Evolutionary conservation across 2,888 invertebrate genomes (phyloP).

Genomic region (Drosophila melanosoma): DNA sequence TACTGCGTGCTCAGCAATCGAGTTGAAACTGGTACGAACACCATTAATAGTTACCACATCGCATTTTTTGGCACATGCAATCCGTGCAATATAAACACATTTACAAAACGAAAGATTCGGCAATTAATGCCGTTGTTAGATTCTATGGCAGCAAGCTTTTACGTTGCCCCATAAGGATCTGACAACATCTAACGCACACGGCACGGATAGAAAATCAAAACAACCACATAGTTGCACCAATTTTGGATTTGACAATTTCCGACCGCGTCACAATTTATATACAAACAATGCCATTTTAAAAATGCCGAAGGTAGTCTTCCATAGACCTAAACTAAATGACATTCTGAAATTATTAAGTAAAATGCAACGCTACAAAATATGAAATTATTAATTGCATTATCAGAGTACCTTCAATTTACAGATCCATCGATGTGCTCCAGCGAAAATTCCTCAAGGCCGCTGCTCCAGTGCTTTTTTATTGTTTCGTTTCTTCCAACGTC

Average conservation of each 20-base stretch:
- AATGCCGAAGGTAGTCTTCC: neutral
- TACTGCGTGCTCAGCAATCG: neutral
- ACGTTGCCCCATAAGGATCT: constrained; percentile 49
- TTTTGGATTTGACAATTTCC: neutral
- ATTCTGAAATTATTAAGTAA: constrained; percentile 27
- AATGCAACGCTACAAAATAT: constrained; percentile 24
- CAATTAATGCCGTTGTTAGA: constrained; percentile 73
- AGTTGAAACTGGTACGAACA: rapidly evolving
- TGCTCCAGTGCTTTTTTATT: neutral
- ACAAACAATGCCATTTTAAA: neutral
- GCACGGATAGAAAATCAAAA: neutral
- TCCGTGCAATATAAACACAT: neutral
- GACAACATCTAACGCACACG: constrained; percentile 57
- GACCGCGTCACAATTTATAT: neutral
- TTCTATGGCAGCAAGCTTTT: constrained; percentile 59
- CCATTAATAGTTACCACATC: neutral
- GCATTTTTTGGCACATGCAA: neutral
- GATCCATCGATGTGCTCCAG: neutral
- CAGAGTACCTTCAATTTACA: constrained; percentile 37
- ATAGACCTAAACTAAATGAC: neutral
- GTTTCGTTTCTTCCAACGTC: neutral
- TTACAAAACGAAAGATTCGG: constrained; percentile 59
- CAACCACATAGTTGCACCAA: neutral
- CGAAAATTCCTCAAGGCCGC: neutral
- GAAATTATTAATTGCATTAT: constrained; percentile 32